Evolutionary conservation across 2,113 vertebrate genomes (phyloP).

Genomic region (Piprites chloris): DNA sequence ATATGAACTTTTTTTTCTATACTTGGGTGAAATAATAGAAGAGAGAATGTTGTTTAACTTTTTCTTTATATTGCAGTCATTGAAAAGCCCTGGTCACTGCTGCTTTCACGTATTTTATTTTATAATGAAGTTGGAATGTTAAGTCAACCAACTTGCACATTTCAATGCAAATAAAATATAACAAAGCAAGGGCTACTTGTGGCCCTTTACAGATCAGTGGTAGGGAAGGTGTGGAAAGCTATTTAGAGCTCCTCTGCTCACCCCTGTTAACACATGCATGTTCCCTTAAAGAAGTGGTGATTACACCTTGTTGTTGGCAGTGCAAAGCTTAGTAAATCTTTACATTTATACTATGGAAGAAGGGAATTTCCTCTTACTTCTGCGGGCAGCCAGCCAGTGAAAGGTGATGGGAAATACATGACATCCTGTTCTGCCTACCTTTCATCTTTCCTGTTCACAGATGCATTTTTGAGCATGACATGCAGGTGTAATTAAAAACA

Average conservation of each 20-base stretch:
- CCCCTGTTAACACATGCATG: constrained; percentile 22
- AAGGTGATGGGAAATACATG: constrained; percentile 65
- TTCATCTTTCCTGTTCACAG: constrained; percentile 50
- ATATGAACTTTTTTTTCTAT: background rate
- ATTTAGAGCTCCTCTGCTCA: background rate
- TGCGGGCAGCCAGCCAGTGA: constrained; percentile 40
- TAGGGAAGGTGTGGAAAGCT: constrained; percentile 18
- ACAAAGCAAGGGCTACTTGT: background rate
- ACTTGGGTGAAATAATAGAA: background rate
- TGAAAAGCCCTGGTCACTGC: background rate
- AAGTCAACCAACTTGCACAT: background rate
- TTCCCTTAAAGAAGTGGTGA: constrained; percentile 39
- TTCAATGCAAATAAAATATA: background rate
- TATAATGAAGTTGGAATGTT: background rate
- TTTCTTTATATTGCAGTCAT: background rate
- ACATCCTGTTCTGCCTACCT: constrained; percentile 40
- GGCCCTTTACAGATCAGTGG: background rate
- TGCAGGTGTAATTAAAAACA: constrained; percentile 62
- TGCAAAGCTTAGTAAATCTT: constrained; percentile 45
- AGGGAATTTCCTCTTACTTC: constrained; percentile 50
- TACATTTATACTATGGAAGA: constrained; percentile 33
- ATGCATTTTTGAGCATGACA: constrained; percentile 37
- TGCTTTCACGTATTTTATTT: background rate
- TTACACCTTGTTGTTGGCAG: constrained; percentile 51
- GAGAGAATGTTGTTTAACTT: background rate